Percentiles rank a stretch among this genome's conserved stretches.
phyloP scores from a whole-genome alignment of 2,888 invertebrate species.

The Diaperis boleti region DNA sequence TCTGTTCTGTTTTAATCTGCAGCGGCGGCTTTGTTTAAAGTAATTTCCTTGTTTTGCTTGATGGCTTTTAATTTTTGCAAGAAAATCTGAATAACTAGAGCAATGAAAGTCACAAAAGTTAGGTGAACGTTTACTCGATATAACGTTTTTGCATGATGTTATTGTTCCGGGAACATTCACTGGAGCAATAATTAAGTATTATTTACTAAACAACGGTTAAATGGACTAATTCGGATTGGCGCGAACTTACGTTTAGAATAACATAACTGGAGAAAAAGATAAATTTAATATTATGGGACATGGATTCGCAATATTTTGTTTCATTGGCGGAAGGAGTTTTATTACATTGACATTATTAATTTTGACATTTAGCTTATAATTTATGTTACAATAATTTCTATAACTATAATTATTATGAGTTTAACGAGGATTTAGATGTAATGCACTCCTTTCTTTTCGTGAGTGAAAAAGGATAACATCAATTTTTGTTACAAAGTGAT shows the following conservation, averaged over 20 bases:
- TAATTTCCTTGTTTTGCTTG: constrained; percentile 29
- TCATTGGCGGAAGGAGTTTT: constrained; percentile 4
- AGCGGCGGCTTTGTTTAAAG: neutral
- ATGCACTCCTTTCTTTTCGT: constrained; percentile 9
- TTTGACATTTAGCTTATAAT: constrained; percentile 32
- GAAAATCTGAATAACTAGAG: constrained; percentile 20
- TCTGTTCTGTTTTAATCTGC: neutral
- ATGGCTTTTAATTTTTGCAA: constrained; percentile 21
- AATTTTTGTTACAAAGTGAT: too few species aligned
- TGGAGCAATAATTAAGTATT: constrained; percentile 29
- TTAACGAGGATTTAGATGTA: too few species aligned
- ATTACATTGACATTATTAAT: constrained; percentile 30
- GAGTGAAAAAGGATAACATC: too few species aligned
- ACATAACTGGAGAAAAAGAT: neutral
- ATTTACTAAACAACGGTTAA: constrained; percentile 22
- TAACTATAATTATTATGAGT: too few species aligned
- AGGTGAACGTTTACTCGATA: constrained; percentile 31
- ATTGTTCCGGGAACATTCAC: constrained; percentile 42
- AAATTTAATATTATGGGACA: too few species aligned
- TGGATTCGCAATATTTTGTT: neutral
- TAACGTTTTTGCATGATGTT: constrained; percentile 16
- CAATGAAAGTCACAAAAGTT: constrained; percentile 36
- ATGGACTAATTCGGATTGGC: neutral
- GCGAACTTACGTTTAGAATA: too few species aligned
- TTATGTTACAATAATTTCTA: too few species aligned